Evolutionary conservation across 35 echinoderm and acorn worm species (phyloP), one percentile per base, ranked within the genome.

Genomic region (Stichopus chloronotus): DNA sequence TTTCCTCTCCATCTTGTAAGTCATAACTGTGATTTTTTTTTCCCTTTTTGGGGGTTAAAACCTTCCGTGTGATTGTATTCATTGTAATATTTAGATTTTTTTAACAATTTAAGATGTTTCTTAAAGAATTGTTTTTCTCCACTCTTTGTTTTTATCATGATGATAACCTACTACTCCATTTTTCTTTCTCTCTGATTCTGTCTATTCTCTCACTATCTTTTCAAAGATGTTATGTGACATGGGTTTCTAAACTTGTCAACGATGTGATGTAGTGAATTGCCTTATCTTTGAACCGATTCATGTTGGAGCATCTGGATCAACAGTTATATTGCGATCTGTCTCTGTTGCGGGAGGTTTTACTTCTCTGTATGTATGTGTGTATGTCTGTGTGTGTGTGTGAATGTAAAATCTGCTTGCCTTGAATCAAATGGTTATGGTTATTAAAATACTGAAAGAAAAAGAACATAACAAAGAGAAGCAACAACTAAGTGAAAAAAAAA

Each of bases 191-290:
- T 72, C 69, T 74, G 30, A 43, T 74, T 74, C 69, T 74, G 16
- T 74, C 76, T 78, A 25, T 78, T 76, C 24, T 78, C 82, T 85
- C 14, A 16, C 30, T 43, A 55, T 83, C 53, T 85, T 58, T 58
- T 85, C 82, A 85, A 85, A 85, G 82, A 57, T 85, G 82, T 85
- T 85, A 85, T 58, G 82, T 85, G 82, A 85, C 55, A 85, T 85
- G 82, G 82, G 82, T 85, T 85, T 85, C 55, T 85, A 85, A 85
- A 58, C 82, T 85, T 43, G 58, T 85, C 82, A 85, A 85, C 55
- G 82, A 85, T 85, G 82, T 85, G 55, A 85, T 85, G 82, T 85
- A 85, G 82, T 85, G 82, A 85, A 85, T 85, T 85, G 82, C 82
- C 82, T 85, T 85, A 58, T 85, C 54, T 85, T 85, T 85, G 82